Evolutionary conservation across 2,113 vertebrate species (phyloP), one percentile per base, ranked within the genome.

Genomic region (Percopsis transmontana): DNA sequence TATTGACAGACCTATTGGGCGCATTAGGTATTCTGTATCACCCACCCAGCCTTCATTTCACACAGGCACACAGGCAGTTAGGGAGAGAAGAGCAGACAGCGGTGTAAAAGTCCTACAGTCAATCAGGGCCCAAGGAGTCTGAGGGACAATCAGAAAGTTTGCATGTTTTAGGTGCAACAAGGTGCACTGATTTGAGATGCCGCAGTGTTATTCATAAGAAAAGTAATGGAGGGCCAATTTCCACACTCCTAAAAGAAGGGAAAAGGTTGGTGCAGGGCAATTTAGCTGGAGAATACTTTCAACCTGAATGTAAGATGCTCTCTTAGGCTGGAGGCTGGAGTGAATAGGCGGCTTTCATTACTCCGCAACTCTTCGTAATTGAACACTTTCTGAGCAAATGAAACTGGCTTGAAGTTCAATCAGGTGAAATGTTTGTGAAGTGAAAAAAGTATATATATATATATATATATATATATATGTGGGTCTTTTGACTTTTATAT

Each of bases 1-100:
- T 85, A 83, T 82, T 86, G 80, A 79, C 81, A 83, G 83, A 90
- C 81, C 84, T 83, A 84, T 84, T 74, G 55, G 5, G 19, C 55
- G 72, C 65, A 67, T 85, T 87, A 79, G 74, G 81, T 80, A 81
- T 84, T 86, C 85, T 21, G 68, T 38, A 66, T 75, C 68, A 39
- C 60, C 72, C 83, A 50, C 65, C 69, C 53, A 38, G 58, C 70
- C 58, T 74, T 80, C 40, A 74, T 81, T 80, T 76, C 65, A 75
- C 24, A 57, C 67, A 42, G 18, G 3, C 55, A 19, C 56, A 27
- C 0, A 60, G 48, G 68, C 2, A 0, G 68, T 1, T 1, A 62
- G 58, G 63, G 67, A 51, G 66, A 41, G 79, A 82, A 23, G 63
- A 52, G 20, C 66, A 9, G 62, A 53, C 55, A 10, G 63, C 72